Evolutionary conservation across 2,113 vertebrate genomes (phyloP).

Genomic region (Piprites chloris): DNA sequence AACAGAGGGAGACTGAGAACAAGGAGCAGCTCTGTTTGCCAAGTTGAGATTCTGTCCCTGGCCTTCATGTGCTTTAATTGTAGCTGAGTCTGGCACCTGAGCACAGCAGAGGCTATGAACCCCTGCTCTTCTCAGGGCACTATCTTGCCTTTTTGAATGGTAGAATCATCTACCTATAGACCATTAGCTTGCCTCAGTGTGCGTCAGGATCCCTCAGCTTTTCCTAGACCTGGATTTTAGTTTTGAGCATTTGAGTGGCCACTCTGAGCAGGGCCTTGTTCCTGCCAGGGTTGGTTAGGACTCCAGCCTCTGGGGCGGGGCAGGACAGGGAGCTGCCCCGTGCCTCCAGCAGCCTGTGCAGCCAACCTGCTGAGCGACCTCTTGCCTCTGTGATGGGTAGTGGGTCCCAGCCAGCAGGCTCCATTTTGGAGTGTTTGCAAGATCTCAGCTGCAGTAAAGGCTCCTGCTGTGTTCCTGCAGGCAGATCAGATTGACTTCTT

Average conservation of each 20-base stretch:
- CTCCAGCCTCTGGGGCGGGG: too few relatives aligned
- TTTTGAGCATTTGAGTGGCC: neutral
- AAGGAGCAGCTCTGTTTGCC: neutral
- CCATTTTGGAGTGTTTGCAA: neutral
- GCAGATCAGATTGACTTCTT: neutral
- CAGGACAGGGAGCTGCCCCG: neutral
- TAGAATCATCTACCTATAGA: neutral
- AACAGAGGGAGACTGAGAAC: neutral
- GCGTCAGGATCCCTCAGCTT: neutral
- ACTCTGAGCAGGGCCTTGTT: neutral
- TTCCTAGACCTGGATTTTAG: neutral
- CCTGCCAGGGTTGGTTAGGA: neutral
- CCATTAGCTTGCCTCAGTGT: neutral
- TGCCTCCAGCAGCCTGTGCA: neutral
- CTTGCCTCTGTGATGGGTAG: neutral
- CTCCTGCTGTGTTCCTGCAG: neutral
- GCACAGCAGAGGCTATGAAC: neutral
- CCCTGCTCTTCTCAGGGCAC: neutral
- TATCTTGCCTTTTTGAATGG: neutral
- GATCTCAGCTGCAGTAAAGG: neutral
- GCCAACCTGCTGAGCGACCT: neutral
- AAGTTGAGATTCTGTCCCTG: neutral
- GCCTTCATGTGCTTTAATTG: neutral
- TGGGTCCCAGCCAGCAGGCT: accelerated
- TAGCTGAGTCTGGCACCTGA: neutral